phyloP scores from a whole-genome alignment of 2,888 invertebrate genomes.

The Cactoblastis cactorum region DNA sequence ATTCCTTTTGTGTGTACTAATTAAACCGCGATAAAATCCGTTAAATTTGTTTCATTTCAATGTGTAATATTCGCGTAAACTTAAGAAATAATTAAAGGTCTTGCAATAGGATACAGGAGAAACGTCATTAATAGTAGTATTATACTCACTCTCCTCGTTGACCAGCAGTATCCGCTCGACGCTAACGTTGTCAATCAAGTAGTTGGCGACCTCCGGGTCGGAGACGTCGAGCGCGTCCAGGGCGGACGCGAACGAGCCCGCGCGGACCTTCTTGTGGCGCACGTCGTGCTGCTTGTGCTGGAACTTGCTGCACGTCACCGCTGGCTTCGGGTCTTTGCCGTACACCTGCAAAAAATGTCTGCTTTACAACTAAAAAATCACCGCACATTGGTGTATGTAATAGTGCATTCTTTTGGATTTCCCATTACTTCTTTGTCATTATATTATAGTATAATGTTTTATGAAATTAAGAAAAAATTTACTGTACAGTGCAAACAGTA shows the following conservation, averaged over 20 bases:
- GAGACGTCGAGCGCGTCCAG: conserved; percentile 85
- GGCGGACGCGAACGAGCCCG: conserved; percentile 70
- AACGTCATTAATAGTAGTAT: background rate
- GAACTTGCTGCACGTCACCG: conserved; percentile 83
- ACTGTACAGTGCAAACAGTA: too few species aligned
- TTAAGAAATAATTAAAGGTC: too few species aligned
- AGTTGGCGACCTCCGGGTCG: conserved; percentile 90
- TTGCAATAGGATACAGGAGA: background rate
- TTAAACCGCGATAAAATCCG: too few species aligned
- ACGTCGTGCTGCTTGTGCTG: conserved; percentile 72
- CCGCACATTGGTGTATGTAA: too few species aligned
- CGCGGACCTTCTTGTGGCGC: conserved; percentile 55
- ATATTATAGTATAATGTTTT: too few species aligned
- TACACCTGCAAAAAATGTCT: conserved; percentile 36
- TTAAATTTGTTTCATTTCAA: too few species aligned
- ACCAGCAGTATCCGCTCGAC: conserved; percentile 90
- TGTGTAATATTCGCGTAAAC: too few species aligned
- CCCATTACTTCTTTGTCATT: too few species aligned
- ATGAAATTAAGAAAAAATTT: too few species aligned
- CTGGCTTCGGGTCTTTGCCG: conserved; percentile 66
- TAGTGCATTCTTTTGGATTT: too few species aligned
- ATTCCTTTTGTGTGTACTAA: too few species aligned
- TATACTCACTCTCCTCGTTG: conserved; percentile 72
- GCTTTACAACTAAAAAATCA: too few species aligned
- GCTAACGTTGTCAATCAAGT: conserved; percentile 87